Evolutionary conservation across 2,113 vertebrate genomes (phyloP).

Genomic region (Prunella himalayana): DNA sequence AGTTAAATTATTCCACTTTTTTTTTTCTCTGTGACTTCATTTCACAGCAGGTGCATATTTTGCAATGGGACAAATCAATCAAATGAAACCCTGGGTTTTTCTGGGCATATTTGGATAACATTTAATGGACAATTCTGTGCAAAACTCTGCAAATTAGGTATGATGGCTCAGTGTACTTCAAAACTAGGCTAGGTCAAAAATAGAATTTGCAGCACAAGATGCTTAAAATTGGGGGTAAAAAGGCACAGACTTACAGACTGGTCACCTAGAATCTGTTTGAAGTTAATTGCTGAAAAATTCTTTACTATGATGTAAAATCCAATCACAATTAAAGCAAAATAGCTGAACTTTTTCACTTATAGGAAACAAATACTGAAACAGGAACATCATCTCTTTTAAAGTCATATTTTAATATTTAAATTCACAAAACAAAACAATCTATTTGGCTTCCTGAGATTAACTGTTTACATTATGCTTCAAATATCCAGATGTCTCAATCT

Average conservation of each 20-base stretch:
- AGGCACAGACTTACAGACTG: not conserved
- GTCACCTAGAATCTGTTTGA: not conserved
- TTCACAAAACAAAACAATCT: not conserved
- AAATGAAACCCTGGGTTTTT: slow-evolving; percentile 42
- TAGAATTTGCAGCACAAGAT: not conserved
- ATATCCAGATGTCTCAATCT: not conserved
- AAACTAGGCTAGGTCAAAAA: slow-evolving; percentile 10
- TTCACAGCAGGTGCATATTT: slow-evolving; percentile 74
- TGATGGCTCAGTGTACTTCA: slow-evolving; percentile 33
- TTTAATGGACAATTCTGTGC: slow-evolving; percentile 43
- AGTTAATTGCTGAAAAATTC: not conserved
- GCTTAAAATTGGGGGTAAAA: not conserved
- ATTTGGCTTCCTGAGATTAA: not conserved
- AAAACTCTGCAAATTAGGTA: slow-evolving; percentile 44
- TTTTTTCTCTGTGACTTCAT: slow-evolving; percentile 57
- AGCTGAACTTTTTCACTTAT: not conserved
- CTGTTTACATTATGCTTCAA: not conserved
- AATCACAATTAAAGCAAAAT: not conserved
- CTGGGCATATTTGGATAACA: slow-evolving; percentile 45
- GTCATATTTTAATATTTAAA: not conserved
- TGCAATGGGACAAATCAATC: slow-evolving; percentile 73
- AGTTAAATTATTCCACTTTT: slow-evolving; percentile 97
- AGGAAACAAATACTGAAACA: not conserved
- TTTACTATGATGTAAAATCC: not conserved
- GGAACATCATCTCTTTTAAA: not conserved